phyloP scores from a whole-genome alignment of 2,888 invertebrate genomes.

The Antitype chi region DNA sequence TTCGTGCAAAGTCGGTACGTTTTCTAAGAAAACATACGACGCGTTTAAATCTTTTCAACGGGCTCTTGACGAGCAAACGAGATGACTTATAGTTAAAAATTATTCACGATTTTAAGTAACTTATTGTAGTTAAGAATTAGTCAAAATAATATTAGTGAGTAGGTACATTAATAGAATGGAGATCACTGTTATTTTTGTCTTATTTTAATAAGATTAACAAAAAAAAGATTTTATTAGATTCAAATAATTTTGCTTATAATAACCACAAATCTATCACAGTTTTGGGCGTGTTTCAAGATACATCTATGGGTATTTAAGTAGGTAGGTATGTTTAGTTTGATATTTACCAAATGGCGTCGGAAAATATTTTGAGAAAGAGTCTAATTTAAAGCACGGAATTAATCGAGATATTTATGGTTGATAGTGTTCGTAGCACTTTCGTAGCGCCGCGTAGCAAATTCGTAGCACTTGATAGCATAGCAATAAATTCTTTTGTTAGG shows the following conservation, averaged over 20 bases:
- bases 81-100: not conserved
- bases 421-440: conserved; percentile 12
- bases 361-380: not conserved
- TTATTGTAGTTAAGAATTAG: not conserved
- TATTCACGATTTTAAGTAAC: not conserved
- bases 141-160: not conserved
- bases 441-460: conserved; percentile 32
- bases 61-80: not conserved
- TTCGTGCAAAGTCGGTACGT: too few species aligned
- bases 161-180: not conserved
- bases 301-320: not conserved
- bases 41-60: conserved; percentile 29
- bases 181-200: not conserved
- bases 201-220: too few species aligned
- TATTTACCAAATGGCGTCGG: not conserved
- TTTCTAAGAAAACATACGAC: not conserved
- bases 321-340: not conserved
- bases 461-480: conserved; percentile 8
- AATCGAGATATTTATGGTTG: not conserved
- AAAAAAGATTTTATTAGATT: not conserved
- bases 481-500: not conserved
- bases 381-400: not conserved
- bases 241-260: not conserved
- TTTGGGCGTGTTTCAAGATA: not conserved
- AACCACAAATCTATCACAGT: not conserved